phyloP scores from a whole-genome alignment of 2,888 invertebrate genomes.

The Arctia plantaginis region DNA sequence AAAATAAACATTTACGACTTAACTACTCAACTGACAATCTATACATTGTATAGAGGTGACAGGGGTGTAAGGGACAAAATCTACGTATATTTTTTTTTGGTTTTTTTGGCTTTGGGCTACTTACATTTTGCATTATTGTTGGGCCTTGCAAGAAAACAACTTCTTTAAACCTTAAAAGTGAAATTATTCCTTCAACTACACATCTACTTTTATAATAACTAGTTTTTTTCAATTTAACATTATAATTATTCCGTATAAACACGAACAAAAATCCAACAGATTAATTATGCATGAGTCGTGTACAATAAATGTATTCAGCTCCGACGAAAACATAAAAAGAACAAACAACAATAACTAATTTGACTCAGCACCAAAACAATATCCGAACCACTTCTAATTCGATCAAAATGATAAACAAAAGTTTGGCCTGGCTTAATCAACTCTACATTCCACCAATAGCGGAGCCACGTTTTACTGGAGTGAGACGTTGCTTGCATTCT shows the following conservation, averaged over 20 bases:
- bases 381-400: conserved; percentile 34
- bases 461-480: conserved; percentile 47
- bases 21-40: too few species aligned
- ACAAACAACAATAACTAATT: conserved; percentile 15
- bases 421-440: conserved; percentile 47
- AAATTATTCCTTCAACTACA: not conserved
- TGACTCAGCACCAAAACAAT: conserved; percentile 25
- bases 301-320: conserved; percentile 2
- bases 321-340: not conserved
- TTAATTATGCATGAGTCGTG: not conserved
- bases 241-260: not conserved
- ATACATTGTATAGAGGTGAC: too few species aligned
- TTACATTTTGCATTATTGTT: too few species aligned
- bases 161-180: not conserved
- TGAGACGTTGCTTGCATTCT: conserved; percentile 61
- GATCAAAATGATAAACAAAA: conserved; percentile 49
- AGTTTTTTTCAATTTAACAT: not conserved
- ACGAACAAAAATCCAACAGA: not conserved
- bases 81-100: too few species aligned
- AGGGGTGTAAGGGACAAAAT: too few species aligned
- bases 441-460: conserved; percentile 43
- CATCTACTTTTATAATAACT: not conserved
- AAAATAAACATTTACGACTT: too few species aligned
- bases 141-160: too few species aligned
- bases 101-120: too few species aligned